Percentiles rank a stretch among this genome's conserved stretches.
Evolutionary conservation across 2,888 invertebrate genomes (phyloP).

Genomic region (Brachynemurus nebulosus): DNA sequence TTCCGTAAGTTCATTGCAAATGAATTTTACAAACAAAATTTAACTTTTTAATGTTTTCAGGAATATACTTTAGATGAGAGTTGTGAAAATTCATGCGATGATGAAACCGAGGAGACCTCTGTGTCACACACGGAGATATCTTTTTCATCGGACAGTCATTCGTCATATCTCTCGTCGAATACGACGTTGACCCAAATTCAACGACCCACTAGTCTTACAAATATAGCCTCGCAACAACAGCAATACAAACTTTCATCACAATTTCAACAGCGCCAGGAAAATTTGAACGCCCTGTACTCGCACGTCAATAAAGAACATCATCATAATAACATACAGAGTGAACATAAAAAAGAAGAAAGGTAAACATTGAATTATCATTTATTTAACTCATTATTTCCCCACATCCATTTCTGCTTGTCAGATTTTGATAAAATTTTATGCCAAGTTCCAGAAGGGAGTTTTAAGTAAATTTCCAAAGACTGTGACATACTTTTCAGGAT

Average conservation of each 20-base stretch:
- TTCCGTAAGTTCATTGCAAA: conserved; percentile 34
- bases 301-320: conserved; percentile 37
- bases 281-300: conserved; percentile 29
- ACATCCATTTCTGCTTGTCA: too few relatives aligned
- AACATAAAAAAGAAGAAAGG: neutral
- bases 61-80: conserved; percentile 69
- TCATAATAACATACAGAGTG: neutral
- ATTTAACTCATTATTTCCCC: too few relatives aligned
- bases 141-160: conserved; percentile 24
- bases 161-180: conserved; percentile 28
- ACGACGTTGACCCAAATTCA: conserved; percentile 22
- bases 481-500: too few relatives aligned
- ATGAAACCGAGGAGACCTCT: conserved; percentile 18
- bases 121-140: conserved; percentile 17
- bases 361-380: neutral
- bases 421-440: too few relatives aligned
- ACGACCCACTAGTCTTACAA: conserved; percentile 16
- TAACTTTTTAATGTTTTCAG: conserved; percentile 26
- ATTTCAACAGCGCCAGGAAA: conserved; percentile 18
- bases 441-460: too few relatives aligned
- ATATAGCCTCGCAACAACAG: conserved; percentile 15
- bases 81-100: conserved; percentile 45
- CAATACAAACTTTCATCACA: conserved; percentile 19
- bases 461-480: too few relatives aligned
- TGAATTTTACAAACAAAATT: conserved; percentile 4